phyloP scores from a whole-genome alignment of 1,140 invertebrate species.

The Bombyx mori region DNA sequence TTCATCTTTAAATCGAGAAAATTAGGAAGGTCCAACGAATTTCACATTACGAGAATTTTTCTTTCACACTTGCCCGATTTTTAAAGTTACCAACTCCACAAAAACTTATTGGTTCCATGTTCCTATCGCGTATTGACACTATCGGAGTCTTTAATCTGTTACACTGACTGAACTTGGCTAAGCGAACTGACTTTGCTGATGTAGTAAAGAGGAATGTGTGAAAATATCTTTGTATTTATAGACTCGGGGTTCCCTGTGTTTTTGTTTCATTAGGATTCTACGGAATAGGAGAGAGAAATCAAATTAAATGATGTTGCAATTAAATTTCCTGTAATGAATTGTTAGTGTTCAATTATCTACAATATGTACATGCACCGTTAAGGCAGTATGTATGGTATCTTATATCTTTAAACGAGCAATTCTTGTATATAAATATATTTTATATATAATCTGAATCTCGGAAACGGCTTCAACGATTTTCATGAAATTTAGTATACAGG shows the following conservation, averaged over 20 bases:
- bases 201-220: neutral
- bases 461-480: no score
- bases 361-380: no score
- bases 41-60: no score
- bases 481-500: no score
- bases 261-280: no score
- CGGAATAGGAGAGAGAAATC: neutral
- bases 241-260: neutral
- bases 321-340: neutral
- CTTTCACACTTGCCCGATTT: neutral
- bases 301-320: conserved; percentile 10
- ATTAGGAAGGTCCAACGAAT: no score
- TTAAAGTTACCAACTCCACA: conserved; percentile 1
- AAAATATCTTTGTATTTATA: conserved; percentile 5
- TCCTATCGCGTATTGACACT: conserved; percentile 13
- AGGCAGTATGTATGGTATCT: no score
- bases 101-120: conserved; percentile 14
- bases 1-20: no score
- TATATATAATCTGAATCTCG: no score
- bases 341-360: no score
- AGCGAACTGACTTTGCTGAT: conserved; percentile 15
- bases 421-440: no score
- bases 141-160: conserved; percentile 18
- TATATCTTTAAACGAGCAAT: no score
- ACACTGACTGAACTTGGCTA: conserved; percentile 8